These are phyloP conservation scores for Grantiella picta DNA, from an alignment of 2,113 vertebrate genomes.

Conservation along the genomic window DNA sequence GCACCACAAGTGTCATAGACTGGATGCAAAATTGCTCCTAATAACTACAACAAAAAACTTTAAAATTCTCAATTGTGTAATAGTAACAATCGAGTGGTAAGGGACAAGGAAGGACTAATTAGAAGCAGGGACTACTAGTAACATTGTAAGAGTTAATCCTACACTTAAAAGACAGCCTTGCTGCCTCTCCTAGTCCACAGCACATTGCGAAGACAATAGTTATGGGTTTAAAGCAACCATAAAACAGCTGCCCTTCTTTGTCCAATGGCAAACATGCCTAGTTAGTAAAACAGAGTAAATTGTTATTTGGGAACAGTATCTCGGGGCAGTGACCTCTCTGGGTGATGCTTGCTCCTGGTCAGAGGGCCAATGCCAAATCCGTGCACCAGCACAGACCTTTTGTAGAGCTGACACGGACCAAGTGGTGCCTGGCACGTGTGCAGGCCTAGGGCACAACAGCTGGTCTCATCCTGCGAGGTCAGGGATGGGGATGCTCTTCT, in stretches of 20 bases:
- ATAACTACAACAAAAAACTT: background rate
- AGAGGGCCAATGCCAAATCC: background rate
- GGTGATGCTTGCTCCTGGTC: background rate
- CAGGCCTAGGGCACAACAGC: background rate
- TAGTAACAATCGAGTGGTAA: background rate
- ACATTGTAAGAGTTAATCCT: background rate
- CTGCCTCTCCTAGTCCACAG: background rate
- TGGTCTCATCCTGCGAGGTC: background rate
- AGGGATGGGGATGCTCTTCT: background rate
- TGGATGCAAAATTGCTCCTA: conserved; percentile 38
- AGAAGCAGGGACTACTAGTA: background rate
- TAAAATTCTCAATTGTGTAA: background rate
- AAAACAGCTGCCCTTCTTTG: background rate
- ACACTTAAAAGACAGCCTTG: background rate
- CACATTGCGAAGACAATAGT: conserved; percentile 10
- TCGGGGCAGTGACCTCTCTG: background rate
- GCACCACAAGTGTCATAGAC: conserved; percentile 3
- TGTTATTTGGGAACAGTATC: background rate
- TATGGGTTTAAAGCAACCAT: background rate
- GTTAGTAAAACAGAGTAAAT: background rate
- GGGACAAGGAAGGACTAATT: background rate
- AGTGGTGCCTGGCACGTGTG: background rate
- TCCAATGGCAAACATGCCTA: background rate
- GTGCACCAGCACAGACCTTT: background rate
- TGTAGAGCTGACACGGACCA: background rate